phyloP scores from a whole-genome alignment of 2,797 vertebrate species.

The Champsocephalus gunnari region DNA sequence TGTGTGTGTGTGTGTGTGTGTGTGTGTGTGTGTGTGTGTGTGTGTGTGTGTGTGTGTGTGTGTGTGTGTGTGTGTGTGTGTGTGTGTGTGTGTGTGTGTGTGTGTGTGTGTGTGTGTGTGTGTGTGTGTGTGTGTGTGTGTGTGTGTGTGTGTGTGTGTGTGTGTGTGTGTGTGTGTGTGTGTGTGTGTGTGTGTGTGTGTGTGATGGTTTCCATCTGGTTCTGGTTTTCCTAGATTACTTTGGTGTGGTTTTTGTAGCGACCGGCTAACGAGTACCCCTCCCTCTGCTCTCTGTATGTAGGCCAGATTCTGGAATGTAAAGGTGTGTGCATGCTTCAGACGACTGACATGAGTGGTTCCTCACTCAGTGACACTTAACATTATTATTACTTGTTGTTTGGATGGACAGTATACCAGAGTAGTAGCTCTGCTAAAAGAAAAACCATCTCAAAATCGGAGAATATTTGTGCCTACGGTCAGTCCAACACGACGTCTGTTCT shows the following conservation, averaged over 20 bases:
- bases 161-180: conserved; percentile 25
- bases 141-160: too few species aligned
- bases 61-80: too few species aligned
- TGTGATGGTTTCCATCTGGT: conserved; percentile 68
- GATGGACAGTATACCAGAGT: conserved; percentile 7
- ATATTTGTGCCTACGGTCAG: conserved; percentile 1
- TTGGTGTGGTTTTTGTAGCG: conserved; percentile 68
- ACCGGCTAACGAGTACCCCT: conserved; percentile 64
- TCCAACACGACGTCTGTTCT: not conserved
- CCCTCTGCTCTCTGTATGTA: conserved; percentile 60
- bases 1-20: too few species aligned
- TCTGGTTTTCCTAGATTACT: conserved; percentile 63
- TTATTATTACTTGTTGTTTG: too few species aligned
- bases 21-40: conserved; percentile 37
- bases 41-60: too few species aligned
- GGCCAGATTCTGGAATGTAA: conserved; percentile 30
- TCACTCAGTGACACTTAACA: too few species aligned
- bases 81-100: too few species aligned
- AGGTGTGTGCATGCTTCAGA: conserved; percentile 23
- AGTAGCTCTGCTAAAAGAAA: conserved; percentile 15
- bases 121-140: too few species aligned
- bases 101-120: too few species aligned
- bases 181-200: conserved; percentile 24
- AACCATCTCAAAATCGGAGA: not conserved
- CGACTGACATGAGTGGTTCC: not conserved